These are phyloP conservation scores for Drosophila eugracilis DNA, from an alignment of 1,140 invertebrate species.

Conservation along the genomic window DNA sequence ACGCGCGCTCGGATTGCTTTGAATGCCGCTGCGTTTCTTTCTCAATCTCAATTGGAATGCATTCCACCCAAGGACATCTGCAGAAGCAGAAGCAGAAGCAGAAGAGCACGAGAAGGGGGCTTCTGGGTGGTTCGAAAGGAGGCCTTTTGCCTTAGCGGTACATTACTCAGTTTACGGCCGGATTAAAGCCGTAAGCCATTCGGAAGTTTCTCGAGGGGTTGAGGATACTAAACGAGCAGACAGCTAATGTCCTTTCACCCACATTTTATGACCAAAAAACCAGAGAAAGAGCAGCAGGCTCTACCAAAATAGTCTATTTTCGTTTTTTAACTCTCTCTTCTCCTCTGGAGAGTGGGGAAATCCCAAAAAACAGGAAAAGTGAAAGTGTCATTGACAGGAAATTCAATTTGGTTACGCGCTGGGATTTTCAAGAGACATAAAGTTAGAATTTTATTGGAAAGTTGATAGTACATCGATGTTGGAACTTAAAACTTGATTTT, in stretches of 20 bases:
- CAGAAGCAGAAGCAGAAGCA: constrained; percentile 12
- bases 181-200: constrained; percentile 54
- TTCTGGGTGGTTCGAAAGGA: constrained; percentile 3
- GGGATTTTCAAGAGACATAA: neutral
- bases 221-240: constrained; percentile 5
- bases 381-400: constrained; percentile 11
- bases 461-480: no score
- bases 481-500: no score
- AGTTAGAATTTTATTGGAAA: neutral
- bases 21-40: constrained; percentile 50
- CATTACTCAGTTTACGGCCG: constrained; percentile 50
- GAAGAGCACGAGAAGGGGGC: constrained; percentile 1
- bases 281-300: neutral
- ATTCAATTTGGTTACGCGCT: constrained; percentile 15
- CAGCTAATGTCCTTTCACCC: constrained; percentile 22
- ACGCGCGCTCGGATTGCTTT: constrained; percentile 58
- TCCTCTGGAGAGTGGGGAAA: neutral
- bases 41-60: constrained; percentile 52
- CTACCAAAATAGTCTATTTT: constrained; percentile 15
- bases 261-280: constrained; percentile 30
- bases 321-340: constrained; percentile 1
- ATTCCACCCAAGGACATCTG: constrained; percentile 58
- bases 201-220: constrained; percentile 31
- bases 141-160: constrained; percentile 30
- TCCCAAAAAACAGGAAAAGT: neutral